These are phyloP conservation scores for Lepidocyrtinus sp. DNA, from an alignment of 2,888 invertebrate species.

Conservation along the genomic window DNA sequence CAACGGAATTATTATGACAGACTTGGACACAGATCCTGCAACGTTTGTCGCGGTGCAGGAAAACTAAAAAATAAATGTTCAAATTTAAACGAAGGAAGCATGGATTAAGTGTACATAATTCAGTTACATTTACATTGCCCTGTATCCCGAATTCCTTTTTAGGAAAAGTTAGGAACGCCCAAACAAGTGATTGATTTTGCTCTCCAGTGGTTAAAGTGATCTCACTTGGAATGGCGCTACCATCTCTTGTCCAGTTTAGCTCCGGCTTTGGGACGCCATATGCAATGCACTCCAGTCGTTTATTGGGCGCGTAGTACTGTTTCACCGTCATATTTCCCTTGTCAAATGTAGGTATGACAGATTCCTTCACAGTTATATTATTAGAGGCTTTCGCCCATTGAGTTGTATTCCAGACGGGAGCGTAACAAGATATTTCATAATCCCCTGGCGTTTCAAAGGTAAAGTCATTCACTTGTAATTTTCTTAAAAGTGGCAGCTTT, in stretches of 20 bases:
- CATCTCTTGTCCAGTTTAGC: constrained; percentile 53
- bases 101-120: not conserved
- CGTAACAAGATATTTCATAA: constrained; percentile 45
- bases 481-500: constrained; percentile 21
- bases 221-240: constrained; percentile 44
- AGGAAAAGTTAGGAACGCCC: constrained; percentile 47
- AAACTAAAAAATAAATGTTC: constrained; percentile 20
- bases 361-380: constrained; percentile 40
- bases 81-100: not conserved
- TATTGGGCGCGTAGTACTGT: constrained; percentile 43
- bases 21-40: constrained; percentile 42
- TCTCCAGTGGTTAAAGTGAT: constrained; percentile 47
- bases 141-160: constrained; percentile 38
- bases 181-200: constrained; percentile 49
- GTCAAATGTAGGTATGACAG: constrained; percentile 36
- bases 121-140: constrained; percentile 29
- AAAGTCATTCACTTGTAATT: constrained; percentile 11
- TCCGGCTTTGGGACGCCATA: constrained; percentile 54
- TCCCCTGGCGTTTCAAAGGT: constrained; percentile 28
- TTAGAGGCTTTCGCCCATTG: constrained; percentile 44
- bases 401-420: constrained; percentile 51
- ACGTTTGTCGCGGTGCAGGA: constrained; percentile 50
- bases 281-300: constrained; percentile 46
- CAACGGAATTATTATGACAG: constrained; percentile 51
- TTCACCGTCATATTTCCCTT: constrained; percentile 49